Base-by-base conservation (phyloP, 2,888 invertebrate genomes). In the Thera obeliscata region DNA sequence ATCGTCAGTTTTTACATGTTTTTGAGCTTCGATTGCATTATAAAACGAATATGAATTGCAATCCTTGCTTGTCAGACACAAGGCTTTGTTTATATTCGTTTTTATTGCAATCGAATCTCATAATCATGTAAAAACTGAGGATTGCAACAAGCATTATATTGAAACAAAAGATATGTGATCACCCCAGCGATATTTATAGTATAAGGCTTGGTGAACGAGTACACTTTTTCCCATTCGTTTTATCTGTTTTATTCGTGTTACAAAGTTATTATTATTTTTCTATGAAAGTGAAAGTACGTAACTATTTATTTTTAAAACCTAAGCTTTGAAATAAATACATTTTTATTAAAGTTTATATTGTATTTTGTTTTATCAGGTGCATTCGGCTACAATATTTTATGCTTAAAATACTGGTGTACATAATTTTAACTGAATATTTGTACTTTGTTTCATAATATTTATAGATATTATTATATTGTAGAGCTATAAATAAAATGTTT, bases 361-460 rank as follows among this genome's bases (percentile, higher is more conserved):
- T 9, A 52, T 56, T 12, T 12, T 12, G 38, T 56, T 38, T 56
- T 3, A 55, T 36, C 2, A 11, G n/a, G 55, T 61, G 41, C 33
- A 56, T 41, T 50, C 12, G 0, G 43, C 60, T 50, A 49, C 52
- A 52, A 35, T 41, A 5, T 2, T 46, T 12, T 61, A 50, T 35
- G 43, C 43, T 22, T 57, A 62, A 52, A 66, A 36, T 60, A 60
- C 46, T 48, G 52, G 38, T 65, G 65, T 60, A 65, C 56, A 61
- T 60, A 35, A 52, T 43, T 61, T 58, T 61, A 66, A 50, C 58
- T 60, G 36, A 61, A 62, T 52, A 54, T 62, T 55, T 65, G 84
- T 90, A 88, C 91, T 89, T 89, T 90, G 87, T 91, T 90, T 89
- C 87, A 82, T 88, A 90, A 81, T 83, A 81, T 87, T 83, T 88